Percentiles rank a stretch among this genome's conserved stretches.
Evolutionary conservation across 2,888 invertebrate genomes (phyloP).

Genomic region (Gisinianus flammeolus): DNA sequence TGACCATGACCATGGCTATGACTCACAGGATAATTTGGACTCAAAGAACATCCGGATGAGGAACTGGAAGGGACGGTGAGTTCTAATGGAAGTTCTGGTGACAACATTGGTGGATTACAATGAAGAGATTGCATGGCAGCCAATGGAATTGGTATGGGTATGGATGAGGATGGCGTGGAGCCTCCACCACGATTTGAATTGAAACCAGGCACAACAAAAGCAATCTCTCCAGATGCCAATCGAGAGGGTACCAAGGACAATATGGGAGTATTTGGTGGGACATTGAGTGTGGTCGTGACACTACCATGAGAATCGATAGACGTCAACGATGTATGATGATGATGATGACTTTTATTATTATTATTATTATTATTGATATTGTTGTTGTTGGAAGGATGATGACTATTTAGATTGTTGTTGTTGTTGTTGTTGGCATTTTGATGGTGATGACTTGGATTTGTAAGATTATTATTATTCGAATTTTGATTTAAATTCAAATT

Average conservation of each 20-base stretch:
- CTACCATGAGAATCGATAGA: not conserved
- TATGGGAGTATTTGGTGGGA: slow-evolving; percentile 38
- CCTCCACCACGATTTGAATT: slow-evolving; percentile 24
- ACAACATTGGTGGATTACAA: slow-evolving; percentile 40
- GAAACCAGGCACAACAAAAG: slow-evolving; percentile 47
- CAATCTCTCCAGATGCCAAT: slow-evolving; percentile 47
- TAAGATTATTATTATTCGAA: too few relatives aligned
- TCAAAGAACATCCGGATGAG: slow-evolving; percentile 38
- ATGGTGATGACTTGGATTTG: not conserved
- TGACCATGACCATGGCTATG: not conserved
- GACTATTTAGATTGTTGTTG: not conserved
- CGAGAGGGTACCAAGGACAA: slow-evolving; percentile 48
- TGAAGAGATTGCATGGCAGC: slow-evolving; percentile 15
- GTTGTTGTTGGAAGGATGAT: too few relatives aligned
- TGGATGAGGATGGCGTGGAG: slow-evolving; percentile 4
- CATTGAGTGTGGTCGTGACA: slow-evolving; percentile 29
- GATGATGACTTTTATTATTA: not conserved
- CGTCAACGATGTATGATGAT: not conserved
- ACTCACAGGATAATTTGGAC: slow-evolving; percentile 33
- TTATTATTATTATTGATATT: not conserved
- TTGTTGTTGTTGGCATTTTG: not conserved
- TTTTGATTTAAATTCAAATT: too few relatives aligned
- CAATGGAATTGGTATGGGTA: not conserved
- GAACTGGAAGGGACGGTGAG: slow-evolving; percentile 36
- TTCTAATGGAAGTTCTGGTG: slow-evolving; percentile 48